Conservation (phyloP, 2,888 invertebrate species). For the Nephrotoma guestfalica region DNA sequence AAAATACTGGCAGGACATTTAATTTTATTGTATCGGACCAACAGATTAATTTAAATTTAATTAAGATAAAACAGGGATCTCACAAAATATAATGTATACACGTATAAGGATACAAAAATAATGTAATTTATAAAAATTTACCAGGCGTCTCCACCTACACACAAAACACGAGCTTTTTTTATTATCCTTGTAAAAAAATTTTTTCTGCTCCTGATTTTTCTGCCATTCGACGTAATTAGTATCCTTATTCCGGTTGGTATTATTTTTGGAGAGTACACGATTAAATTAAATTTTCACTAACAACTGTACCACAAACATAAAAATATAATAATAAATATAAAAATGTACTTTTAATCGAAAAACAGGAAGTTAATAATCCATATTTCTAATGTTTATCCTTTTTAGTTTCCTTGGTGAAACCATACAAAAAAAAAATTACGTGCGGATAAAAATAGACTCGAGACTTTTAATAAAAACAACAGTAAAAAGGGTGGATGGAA, state of each 20-base stretch:
- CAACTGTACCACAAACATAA: neutral
- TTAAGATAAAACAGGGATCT: neutral
- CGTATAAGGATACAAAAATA: neutral
- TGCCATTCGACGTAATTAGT: neutral
- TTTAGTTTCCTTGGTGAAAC: slow-evolving; percentile 1
- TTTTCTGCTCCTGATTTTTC: neutral
- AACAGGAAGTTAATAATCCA: neutral
- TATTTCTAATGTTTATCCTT: neutral
- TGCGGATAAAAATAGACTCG: neutral
- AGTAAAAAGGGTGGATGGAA: neutral
- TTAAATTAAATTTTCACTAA: neutral
- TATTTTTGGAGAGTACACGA: neutral
- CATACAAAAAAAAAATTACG: neutral
- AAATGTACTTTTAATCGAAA: neutral
- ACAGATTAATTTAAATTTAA: neutral
- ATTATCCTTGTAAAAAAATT: neutral
- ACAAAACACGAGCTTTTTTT: neutral
- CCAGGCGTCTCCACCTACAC: slow-evolving; percentile 1
- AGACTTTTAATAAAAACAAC: neutral
- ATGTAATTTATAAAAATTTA: neutral
- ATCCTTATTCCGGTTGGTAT: neutral
- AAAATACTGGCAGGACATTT: neutral
- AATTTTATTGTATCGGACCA: neutral
- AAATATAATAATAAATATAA: no score
- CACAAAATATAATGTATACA: neutral